Evolutionary conservation across 2,113 vertebrate species (phyloP), one percentile per base, ranked within the genome.

Genomic region (Coptodon bakossiorum): DNA sequence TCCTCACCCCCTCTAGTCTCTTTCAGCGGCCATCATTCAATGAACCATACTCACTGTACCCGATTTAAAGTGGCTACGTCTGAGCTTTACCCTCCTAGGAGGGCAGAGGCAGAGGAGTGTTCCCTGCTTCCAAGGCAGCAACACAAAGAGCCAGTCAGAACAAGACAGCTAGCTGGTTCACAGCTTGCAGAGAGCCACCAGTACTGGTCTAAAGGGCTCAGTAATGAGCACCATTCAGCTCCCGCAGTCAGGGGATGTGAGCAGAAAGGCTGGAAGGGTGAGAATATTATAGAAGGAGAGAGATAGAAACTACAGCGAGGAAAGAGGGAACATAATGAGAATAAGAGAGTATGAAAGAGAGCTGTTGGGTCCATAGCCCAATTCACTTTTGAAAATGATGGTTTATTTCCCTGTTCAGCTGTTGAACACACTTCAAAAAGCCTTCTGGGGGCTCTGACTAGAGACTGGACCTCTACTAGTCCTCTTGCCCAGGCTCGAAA

Each of bases 151-250:
- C 54, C 80, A 87, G 85, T 50, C 68, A 76, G 87, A 93, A 84
- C 84, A 83, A 82, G 88, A 87, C 71, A 50, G 89, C 79, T 83
- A 85, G 79, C 86, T 81, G 89, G 56, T 87, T 92, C 91, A 85
- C 90, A 92, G 91, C 91, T 86, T 88, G 87, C 88, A 81, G 59
- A 79, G 66, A 76, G 87, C n/a, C 84, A 87, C 76, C 88, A 88
- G 68, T 88, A 71, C 24, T 68, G 85, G 89, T 92, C 80, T 92
- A 84, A 92, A 93, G 92, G 80, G 85, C 59, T 84, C 80, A 73
- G 83, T 93, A 92, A 92, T 91, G 90, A 92, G 90, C 79, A 66
- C 83, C 83, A 88, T 91, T 93, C 88, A 92, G 68, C 73, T 86
- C 50, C 66, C 76, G 50, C 53, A 84, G 86, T 88, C 91, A 82